Base-by-base conservation (phyloP, 2,113 vertebrate genomes). In the Burhinus bistriatus region DNA sequence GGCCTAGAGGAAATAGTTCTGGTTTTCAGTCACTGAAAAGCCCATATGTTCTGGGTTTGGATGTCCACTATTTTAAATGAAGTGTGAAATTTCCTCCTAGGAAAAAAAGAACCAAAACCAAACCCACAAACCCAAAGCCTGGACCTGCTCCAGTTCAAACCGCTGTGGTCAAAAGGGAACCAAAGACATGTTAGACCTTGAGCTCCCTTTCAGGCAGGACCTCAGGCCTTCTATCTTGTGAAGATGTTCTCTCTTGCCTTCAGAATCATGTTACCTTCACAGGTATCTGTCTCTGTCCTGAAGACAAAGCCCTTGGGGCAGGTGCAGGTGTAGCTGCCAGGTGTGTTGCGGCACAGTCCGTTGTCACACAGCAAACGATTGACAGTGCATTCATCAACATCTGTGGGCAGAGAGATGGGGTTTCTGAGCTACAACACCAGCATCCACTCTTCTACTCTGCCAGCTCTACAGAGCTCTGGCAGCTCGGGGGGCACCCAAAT, bases 331-430 rank as follows among this genome's bases (percentile, higher is more conserved):
- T 99, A 99, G 91, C 99, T 99, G 76, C 99, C 99, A 0, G 99
- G 99, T 0, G 99, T 99, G 98, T 99, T 99, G 89, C 99, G 98
- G 96, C 99, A 99, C 90, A 99, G 97, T 2, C 99, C 99, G 0
- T 99, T 99, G 97, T 99, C 99, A 64, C 99, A 99, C 47, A 99
- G 98, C 95, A 99, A 96, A 29, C 99, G 98, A 71, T 99, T 99
- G 70, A 99, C 99, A 12, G 99, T 93, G 92, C 99, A 99, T 94
- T 99, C 99, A 12, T 99, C 99, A 12, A 99, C 99, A n/a, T 99
- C 99, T 99, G 98, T 9, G 71, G 76, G 76, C n/a, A 77, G 54
- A 78, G 45, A 73, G 26, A 52, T 11, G 32, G 26, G 29, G 13
- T 16, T 32, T 36, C 58, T 45, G 58, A 83, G 66, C 27, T 30